A percentile compares a stretch with the other conserved stretches of the same genome.
phyloP scores from a whole-genome alignment of 2,888 invertebrate species.

The Cheilosia impressa region DNA sequence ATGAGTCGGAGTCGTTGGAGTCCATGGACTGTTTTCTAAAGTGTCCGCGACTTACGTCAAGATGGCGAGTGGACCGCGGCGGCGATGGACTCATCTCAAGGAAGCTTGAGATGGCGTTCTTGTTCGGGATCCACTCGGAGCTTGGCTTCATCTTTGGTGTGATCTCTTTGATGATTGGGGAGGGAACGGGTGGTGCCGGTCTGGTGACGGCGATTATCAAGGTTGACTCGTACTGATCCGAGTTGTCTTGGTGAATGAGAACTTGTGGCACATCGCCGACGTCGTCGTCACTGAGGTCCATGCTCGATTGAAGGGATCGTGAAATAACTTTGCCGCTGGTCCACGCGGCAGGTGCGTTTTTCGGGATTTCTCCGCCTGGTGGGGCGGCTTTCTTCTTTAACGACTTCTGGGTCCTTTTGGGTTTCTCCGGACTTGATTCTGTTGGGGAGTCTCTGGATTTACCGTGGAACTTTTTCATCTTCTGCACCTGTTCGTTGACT shows the following conservation, averaged over 20 bases:
- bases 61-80: slow-evolving; percentile 7
- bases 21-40: slow-evolving; percentile 78
- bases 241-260: slow-evolving; percentile 81
- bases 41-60: slow-evolving; percentile 66
- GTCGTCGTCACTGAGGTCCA: neutral
- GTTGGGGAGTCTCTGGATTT: slow-evolving; percentile 49
- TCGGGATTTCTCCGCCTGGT: slow-evolving; percentile 62
- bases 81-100: slow-evolving; percentile 76
- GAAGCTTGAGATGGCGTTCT: slow-evolving; percentile 77
- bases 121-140: slow-evolving; percentile 79
- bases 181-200: slow-evolving; percentile 76
- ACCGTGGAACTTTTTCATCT: slow-evolving; percentile 79
- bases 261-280: slow-evolving; percentile 79
- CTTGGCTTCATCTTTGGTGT: slow-evolving; percentile 41
- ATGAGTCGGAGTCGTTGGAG: slow-evolving; percentile 78
- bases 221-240: slow-evolving; percentile 81
- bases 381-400: slow-evolving; percentile 26
- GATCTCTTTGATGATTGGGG: slow-evolving; percentile 66
- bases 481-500: slow-evolving; percentile 80
- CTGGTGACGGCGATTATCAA: slow-evolving; percentile 80
- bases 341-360: slow-evolving; percentile 77
- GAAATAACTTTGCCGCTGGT: slow-evolving; percentile 79
- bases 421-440: slow-evolving; percentile 56
- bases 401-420: neutral
- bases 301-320: slow-evolving; percentile 74